phyloP scores from a whole-genome alignment of 2,888 invertebrate genomes.

The Morpho achilles region DNA sequence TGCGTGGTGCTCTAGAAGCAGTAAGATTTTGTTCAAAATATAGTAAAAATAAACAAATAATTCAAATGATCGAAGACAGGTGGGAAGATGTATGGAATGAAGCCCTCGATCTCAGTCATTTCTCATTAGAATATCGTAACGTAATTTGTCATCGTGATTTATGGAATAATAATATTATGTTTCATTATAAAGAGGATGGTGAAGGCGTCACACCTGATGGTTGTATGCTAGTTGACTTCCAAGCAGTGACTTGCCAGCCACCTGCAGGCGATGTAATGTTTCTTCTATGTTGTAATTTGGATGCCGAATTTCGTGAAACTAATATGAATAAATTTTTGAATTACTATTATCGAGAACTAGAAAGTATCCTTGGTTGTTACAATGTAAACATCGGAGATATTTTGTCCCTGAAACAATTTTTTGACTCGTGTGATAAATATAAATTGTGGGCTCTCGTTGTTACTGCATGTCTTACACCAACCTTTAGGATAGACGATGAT shows the following conservation, averaged over 20 bases:
- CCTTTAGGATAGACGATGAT: slow-evolving; percentile 74
- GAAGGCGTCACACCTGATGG: slow-evolving; percentile 61
- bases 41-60: slow-evolving; percentile 30
- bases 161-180: slow-evolving; percentile 82
- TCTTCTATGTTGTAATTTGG: slow-evolving; percentile 75
- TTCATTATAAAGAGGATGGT: slow-evolving; percentile 50
- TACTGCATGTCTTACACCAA: slow-evolving; percentile 73
- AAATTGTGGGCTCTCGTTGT: slow-evolving; percentile 76
- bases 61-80: slow-evolving; percentile 40
- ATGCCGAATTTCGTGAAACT: slow-evolving; percentile 64
- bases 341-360: slow-evolving; percentile 77
- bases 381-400: slow-evolving; percentile 55
- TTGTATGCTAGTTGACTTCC: slow-evolving; percentile 84
- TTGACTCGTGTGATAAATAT: slow-evolving; percentile 65
- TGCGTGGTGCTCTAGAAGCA: slow-evolving; percentile 53
- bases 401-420: slow-evolving; percentile 60
- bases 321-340: slow-evolving; percentile 70
- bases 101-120: slow-evolving; percentile 44
- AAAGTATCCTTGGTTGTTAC: slow-evolving; percentile 52
- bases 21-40: slow-evolving; percentile 55
- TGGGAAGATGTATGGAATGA: slow-evolving; percentile 53
- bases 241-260: slow-evolving; percentile 82
- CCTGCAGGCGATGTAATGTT: slow-evolving; percentile 82
- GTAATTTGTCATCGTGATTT: slow-evolving; percentile 81
- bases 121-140: slow-evolving; percentile 56